Percentiles rank a stretch among this genome's conserved stretches.
These are phyloP conservation scores for Pinctada fucata DNA, from an alignment of 2,888 invertebrate species.

Conservation along the genomic window DNA sequence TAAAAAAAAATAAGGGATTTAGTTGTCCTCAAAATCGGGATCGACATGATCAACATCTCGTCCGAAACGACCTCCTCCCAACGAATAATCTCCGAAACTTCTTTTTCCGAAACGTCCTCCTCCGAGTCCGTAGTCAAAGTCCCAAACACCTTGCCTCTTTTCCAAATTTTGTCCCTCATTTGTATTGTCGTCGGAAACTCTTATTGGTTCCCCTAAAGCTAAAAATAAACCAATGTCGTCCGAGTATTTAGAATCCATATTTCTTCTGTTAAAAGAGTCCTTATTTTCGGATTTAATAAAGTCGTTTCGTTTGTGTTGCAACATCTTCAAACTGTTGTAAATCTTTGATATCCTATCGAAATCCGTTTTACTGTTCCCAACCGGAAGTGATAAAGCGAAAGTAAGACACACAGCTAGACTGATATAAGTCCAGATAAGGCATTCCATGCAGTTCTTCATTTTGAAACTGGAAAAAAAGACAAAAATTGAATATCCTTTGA, in stretches of 20 bases:
- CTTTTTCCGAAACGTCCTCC: conserved; percentile 74
- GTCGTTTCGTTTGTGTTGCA: background rate
- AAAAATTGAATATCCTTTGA: background rate
- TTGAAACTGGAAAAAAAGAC: background rate
- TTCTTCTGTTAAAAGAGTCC: background rate
- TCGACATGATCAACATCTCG: conserved; percentile 70
- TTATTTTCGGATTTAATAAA: background rate
- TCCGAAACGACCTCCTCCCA: conserved; percentile 71
- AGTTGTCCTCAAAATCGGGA: conserved; percentile 41
- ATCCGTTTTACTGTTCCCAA: background rate
- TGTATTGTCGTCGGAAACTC: background rate
- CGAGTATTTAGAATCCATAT: background rate
- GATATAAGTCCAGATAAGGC: background rate
- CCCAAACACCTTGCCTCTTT: conserved; percentile 72
- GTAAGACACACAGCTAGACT: background rate
- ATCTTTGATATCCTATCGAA: background rate
- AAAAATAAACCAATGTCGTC: conserved; percentile 24
- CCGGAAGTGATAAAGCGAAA: background rate
- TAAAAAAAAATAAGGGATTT: conserved; percentile 4
- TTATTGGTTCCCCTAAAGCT: conserved; percentile 21
- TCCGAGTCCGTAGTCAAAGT: conserved; percentile 74
- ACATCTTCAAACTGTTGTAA: background rate
- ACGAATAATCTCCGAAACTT: conserved; percentile 63
- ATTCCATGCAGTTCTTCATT: conserved; percentile 5
- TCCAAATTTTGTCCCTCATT: conserved; percentile 41